These are phyloP conservation scores for Omphaloscelis lunosa DNA, from an alignment of 2,888 invertebrate species.

Conservation along the genomic window DNA sequence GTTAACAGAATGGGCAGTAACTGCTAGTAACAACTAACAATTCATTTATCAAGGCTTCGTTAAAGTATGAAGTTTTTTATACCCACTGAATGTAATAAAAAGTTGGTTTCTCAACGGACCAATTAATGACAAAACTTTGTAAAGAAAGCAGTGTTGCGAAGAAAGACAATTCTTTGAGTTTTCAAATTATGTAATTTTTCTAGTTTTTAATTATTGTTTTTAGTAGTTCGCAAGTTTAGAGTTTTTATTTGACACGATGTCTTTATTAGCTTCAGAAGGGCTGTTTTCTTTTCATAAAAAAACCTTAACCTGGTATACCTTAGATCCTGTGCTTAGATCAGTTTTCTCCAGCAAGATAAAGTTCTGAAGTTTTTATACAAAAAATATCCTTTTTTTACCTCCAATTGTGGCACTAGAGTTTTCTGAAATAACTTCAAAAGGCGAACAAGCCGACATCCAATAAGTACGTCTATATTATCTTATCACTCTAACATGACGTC, in stretches of 20 bases:
- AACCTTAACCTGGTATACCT: background rate
- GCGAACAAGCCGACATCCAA: background rate
- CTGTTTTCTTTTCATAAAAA: background rate
- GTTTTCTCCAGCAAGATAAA: background rate
- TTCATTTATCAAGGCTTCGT: background rate
- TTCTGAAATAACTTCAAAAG: background rate
- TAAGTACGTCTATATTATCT: background rate
- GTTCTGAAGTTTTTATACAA: background rate
- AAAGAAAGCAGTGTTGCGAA: conserved; percentile 1
- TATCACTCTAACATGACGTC: conserved; percentile 14
- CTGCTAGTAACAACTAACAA: too few relatives aligned
- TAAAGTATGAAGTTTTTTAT: conserved; percentile 2
- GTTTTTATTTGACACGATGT: too few relatives aligned
- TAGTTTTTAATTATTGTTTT: conserved; percentile 23
- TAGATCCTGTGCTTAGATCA: background rate
- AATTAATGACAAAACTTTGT: conserved; percentile 38
- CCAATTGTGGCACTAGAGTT: too few relatives aligned
- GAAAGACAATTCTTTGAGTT: conserved; percentile 20
- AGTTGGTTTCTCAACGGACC: conserved; percentile 17
- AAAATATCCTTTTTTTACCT: background rate
- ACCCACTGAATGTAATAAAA: conserved; percentile 11
- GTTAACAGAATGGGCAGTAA: too few relatives aligned
- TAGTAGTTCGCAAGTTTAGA: background rate
- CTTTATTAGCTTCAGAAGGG: background rate
- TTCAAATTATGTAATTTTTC: conserved; percentile 7